Evolutionary conservation across 2,888 invertebrate genomes (phyloP).

Genomic region (Glyphotaelius pellucidus): DNA sequence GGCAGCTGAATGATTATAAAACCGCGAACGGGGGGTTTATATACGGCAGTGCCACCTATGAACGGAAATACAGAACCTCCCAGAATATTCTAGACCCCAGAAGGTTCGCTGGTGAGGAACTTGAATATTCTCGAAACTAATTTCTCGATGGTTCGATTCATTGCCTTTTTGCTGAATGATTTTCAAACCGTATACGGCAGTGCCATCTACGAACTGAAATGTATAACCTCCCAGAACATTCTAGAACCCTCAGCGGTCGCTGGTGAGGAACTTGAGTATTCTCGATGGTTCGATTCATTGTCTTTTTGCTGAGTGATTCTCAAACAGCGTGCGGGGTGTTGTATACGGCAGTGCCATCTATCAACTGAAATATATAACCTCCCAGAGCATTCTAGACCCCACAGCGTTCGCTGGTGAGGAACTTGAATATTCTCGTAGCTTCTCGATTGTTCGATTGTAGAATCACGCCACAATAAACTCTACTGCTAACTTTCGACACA

Average conservation of each 20-base stretch:
- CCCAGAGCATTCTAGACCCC: background rate
- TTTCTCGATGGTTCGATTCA: background rate
- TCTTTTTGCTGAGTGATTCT: background rate
- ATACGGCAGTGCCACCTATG: constrained; percentile 32
- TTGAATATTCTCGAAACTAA: background rate
- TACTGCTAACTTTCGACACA: no score
- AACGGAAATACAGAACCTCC: background rate
- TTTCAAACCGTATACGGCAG: background rate
- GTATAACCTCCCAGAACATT: background rate
- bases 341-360: constrained; percentile 20
- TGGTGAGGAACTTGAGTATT: no score
- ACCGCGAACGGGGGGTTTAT: background rate
- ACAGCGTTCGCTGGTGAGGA: background rate
- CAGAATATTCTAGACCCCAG: background rate
- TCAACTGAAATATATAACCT: background rate
- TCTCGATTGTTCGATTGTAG: background rate
- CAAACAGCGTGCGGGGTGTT: background rate
- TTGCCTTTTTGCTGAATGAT: background rate
- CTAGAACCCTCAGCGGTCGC: no score
- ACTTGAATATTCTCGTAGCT: background rate
- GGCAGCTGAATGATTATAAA: background rate
- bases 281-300: no score
- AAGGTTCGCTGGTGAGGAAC: background rate
- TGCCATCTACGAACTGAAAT: constrained; percentile 27
- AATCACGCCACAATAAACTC: no score